Base-by-base conservation (phyloP, 2,797 vertebrate genomes). In the Neosilurus hyrtlii region DNA sequence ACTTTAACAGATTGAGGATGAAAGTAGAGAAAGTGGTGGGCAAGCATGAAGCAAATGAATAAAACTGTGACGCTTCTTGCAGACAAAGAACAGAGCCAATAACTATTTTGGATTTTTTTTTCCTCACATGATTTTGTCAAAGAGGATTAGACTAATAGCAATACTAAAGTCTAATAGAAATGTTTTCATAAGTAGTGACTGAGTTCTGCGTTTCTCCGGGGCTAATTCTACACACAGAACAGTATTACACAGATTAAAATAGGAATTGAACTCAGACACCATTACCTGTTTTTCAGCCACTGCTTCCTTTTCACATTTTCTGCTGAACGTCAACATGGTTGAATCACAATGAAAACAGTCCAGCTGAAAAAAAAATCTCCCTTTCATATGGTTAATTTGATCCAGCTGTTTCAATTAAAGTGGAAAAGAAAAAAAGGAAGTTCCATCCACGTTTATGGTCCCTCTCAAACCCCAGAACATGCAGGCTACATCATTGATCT, bases 381-480 rank as follows among this genome's bases (percentile, higher is more conserved):
- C 77, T 88, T 84, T 82, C 35, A 43, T 81, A 43, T 65, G 80
- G 83, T 81, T 79, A 62, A 86, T 88, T 84, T 8, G 88, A 89
- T 83, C 82, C 85, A 88, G 79, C 80, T 79, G 82, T 74, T 26
- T 76, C 67, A 89, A 85, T 86, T 89, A 83, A 88, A 85, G 74
- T 80, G 68, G 81, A 72, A 87, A 80, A 80, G 83, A 68, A 88
- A 85, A 84, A 59, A 56, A 90, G 89, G 88, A 91, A 88, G 87
- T 87, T 68, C 71, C 87, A 49, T 72, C 86, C 78, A 84, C 79
- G 66, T 91, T 92, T 89, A 91, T 86, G 87, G 86, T 82, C 86
- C 72, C 77, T 78, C 75, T 84, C 83, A 85, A 89, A 89, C 65
- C 80, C 81, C 76, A 85, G 84, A 89, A 90, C 88, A 89, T 85